Evolutionary conservation across 2,888 invertebrate species (phyloP).

Genomic region (Leptinotarsa haldemani): DNA sequence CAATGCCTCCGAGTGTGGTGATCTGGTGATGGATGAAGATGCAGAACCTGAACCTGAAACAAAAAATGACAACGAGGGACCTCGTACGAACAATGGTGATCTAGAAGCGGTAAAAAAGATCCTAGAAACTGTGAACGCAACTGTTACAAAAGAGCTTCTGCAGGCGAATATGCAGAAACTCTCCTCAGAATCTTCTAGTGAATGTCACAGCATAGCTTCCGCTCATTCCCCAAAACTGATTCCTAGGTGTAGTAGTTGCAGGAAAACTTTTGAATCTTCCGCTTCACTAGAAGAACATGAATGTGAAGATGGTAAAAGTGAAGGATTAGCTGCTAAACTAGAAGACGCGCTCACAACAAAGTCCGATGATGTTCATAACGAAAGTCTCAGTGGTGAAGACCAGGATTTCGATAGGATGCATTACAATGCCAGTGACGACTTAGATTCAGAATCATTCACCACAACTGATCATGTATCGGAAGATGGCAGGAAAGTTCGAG

Average conservation of each 20-base stretch:
- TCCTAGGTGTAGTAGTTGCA: constrained; percentile 72
- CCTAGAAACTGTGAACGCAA: constrained; percentile 79
- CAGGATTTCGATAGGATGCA: constrained; percentile 57
- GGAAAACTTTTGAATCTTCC: constrained; percentile 70
- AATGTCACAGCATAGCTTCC: constrained; percentile 63
- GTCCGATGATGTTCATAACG: constrained; percentile 69
- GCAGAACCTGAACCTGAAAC: constrained; percentile 67
- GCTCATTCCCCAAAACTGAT: constrained; percentile 61
- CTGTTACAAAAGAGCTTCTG: constrained; percentile 80
- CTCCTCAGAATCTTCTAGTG: constrained; percentile 70
- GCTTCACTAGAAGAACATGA: constrained; percentile 79
- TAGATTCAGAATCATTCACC: constrained; percentile 68
- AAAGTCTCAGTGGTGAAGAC: constrained; percentile 67
- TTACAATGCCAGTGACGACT: constrained; percentile 68
- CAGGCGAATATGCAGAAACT: constrained; percentile 77
- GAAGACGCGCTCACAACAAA: constrained; percentile 73
- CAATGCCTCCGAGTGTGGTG: constrained; percentile 64
- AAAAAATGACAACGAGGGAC: constrained; percentile 63
- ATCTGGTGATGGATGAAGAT: constrained; percentile 78
- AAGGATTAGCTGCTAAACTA: constrained; percentile 82
- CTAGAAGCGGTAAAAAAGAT: constrained; percentile 78
- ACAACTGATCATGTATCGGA: constrained; percentile 65
- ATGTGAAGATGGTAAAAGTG: constrained; percentile 75
- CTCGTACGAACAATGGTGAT: constrained; percentile 66
- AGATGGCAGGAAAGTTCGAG: constrained; percentile 84